Percentiles rank a stretch among this genome's conserved stretches.
Conservation (phyloP, 2,113 vertebrate species). For the Chionis minor region DNA sequence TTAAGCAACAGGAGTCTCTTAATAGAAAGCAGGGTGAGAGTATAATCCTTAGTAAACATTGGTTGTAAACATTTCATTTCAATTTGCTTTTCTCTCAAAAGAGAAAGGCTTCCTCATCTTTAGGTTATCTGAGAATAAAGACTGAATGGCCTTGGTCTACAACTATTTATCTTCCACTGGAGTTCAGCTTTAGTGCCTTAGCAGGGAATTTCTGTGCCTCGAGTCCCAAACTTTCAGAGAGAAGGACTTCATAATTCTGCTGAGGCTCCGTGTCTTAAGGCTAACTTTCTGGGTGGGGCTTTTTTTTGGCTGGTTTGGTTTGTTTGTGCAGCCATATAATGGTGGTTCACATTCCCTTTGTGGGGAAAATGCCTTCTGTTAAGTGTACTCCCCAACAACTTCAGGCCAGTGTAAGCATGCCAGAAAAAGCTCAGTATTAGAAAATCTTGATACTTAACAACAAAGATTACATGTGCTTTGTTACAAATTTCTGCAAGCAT, state of each 20-base stretch:
- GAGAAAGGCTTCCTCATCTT: background rate
- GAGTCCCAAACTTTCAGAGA: background rate
- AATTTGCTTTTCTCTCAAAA: background rate
- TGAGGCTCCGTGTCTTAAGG: background rate
- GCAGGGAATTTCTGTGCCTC: background rate
- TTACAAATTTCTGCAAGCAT: background rate
- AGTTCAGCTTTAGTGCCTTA: background rate
- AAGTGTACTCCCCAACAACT: background rate
- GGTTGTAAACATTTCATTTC: background rate
- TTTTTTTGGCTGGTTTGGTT: background rate
- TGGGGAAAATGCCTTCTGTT: background rate
- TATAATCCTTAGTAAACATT: background rate
- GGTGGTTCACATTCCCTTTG: background rate
- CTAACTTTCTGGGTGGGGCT: background rate
- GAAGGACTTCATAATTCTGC: background rate
- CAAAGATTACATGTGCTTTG: background rate
- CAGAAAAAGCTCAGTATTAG: background rate
- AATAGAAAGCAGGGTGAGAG: conserved; percentile 10
- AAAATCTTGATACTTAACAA: background rate
- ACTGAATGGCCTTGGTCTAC: background rate
- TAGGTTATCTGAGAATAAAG: background rate
- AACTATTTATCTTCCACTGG: background rate
- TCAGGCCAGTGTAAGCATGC: background rate
- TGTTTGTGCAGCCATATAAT: background rate
- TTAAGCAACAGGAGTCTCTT: conserved; percentile 5